Evolutionary conservation across 2,797 vertebrate species (phyloP), one percentile per base, ranked within the genome.

Genomic region (Chelon labrosus): DNA sequence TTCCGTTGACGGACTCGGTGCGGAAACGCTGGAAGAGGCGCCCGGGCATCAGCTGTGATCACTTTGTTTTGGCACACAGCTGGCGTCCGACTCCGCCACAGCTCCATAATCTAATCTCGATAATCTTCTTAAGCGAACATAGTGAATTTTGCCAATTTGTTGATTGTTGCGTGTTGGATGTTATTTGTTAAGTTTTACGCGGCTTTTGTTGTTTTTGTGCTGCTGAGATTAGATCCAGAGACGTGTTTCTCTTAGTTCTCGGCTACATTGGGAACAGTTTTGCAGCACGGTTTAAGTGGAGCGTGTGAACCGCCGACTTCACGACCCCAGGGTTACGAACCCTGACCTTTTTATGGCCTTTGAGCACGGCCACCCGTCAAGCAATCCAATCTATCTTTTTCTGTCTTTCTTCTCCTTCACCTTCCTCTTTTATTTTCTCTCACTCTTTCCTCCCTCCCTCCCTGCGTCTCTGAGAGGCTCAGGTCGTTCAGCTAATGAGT

Each of bases 401-500:
- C 50, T 60, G 20, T 42, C 56, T 46, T 60, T 38, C 38, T 12
- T 42, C 37, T 25, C 8, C 51, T 77, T 72, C 67, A 70, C 79
- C 65, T 68, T 50, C 9, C 63, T 51, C 53, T 77, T 31, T 38
- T 65, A 3, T 70, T 60, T 63, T 75, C 19, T 76, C 5, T 65
- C 51, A 39, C 62, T 54, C 39, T 35, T 5, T 47, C 44, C 42
- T 51, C 42, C 16, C 41, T 47, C 58, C n/a, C 16, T 52, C 61
- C 25, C 25, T 50, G 3, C 64, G 14, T 64, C 63, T 70, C 52
- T 63, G 42, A 68, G 59, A 44, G 64, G 65, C 76, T 72, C 82
- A 86, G 86, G 88, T 91, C 84, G 74, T 73, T 77, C 86, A 81
- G 80, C 85, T 92, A 92, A 93, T 88, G 90, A 93, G 91, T 54